Conservation (phyloP, 2,888 invertebrate species). For the Tenthredo mesomela region DNA sequence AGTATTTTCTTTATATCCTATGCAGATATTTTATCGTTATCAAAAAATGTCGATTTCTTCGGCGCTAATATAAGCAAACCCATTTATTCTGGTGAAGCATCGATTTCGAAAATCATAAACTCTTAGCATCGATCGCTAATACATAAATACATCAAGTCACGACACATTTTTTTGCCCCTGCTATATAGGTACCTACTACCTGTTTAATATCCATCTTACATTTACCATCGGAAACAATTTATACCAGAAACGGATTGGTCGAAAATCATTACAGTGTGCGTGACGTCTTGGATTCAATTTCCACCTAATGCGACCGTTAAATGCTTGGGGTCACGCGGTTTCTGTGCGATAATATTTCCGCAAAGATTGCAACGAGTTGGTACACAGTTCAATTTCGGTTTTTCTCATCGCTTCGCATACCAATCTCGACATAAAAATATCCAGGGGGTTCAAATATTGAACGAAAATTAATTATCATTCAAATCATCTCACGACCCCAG, state of each 20-base stretch:
- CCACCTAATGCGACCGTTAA: not conserved
- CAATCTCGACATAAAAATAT: not conserved
- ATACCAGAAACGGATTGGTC: not conserved
- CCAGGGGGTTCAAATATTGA: not conserved
- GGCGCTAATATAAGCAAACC: not conserved
- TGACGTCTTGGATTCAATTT: constrained; percentile 17
- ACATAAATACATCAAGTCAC: constrained; percentile 18
- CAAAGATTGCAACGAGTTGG: not conserved
- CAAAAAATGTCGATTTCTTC: not conserved
- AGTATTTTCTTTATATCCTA: not conserved
- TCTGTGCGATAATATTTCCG: constrained; percentile 4
- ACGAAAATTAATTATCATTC: not conserved
- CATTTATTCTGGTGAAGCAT: not conserved
- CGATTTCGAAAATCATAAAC: constrained; percentile 14
- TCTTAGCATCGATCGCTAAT: not conserved
- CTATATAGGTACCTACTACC: not conserved
- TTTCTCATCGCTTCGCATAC: not conserved
- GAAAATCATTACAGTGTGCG: not conserved
- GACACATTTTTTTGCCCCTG: not conserved
- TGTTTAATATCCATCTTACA: constrained; percentile 20
- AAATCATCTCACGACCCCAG: not conserved
- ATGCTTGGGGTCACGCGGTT: constrained; percentile 11
- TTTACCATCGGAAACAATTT: constrained; percentile 19
- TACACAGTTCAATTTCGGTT: not conserved
- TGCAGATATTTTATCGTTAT: not conserved